Evolutionary conservation across 2,888 invertebrate species (phyloP).

Genomic region (Chrysotoxum bicinctum): DNA sequence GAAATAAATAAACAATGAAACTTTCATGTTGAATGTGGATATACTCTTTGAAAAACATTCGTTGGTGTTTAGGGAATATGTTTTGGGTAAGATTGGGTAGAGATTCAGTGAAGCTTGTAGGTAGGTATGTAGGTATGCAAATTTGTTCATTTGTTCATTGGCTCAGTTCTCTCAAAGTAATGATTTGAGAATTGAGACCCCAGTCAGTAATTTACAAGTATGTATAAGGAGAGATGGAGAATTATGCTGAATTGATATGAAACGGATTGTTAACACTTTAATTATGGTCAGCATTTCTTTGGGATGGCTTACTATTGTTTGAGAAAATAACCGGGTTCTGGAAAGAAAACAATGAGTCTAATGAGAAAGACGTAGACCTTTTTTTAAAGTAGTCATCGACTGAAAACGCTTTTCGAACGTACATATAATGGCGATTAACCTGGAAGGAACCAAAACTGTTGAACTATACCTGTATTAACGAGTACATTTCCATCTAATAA

Average conservation of each 20-base stretch:
- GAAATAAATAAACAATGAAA: slow-evolving; percentile 44
- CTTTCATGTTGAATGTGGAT: slow-evolving; percentile 20
- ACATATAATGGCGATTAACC: no score
- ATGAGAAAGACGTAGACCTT: no score
- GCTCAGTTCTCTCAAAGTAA: slow-evolving; percentile 20
- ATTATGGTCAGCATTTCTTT: slow-evolving; percentile 37
- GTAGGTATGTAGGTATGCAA: slow-evolving; percentile 22
- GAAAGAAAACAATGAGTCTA: no score
- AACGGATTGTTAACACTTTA: slow-evolving; percentile 50
- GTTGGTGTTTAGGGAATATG: not conserved
- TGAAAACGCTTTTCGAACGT: no score
- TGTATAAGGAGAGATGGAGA: slow-evolving; percentile 2
- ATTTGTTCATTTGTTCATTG: slow-evolving; percentile 28
- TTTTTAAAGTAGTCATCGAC: no score
- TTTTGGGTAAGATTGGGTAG: not conserved
- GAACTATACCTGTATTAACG: no score
- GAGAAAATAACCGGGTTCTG: not conserved
- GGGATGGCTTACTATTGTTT: slow-evolving; percentile 3
- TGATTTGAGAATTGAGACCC: slow-evolving; percentile 41
- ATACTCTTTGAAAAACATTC: slow-evolving; percentile 1
- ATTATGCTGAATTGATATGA: slow-evolving; percentile 16
- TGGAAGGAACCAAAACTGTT: no score
- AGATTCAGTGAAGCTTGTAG: not conserved
- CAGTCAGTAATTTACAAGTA: slow-evolving; percentile 25
- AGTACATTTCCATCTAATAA: no score